Evolutionary conservation across 53 echinoderm and acorn worm species (phyloP).

Genomic region (Patiria pectinifera): DNA sequence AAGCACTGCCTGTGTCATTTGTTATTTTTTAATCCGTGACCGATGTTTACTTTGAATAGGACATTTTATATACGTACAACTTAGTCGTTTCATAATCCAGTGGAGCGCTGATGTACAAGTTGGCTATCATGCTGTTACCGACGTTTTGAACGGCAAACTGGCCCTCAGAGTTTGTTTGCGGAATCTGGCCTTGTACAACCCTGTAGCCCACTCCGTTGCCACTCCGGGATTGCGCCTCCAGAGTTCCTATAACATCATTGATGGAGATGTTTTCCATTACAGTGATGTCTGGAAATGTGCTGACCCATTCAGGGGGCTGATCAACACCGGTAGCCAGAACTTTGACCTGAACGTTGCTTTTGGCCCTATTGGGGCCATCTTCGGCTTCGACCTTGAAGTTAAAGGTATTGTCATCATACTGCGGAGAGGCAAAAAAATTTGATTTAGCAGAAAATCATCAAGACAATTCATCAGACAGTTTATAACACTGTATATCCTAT

Average conservation of each 20-base stretch:
- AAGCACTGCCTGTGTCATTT: too few relatives aligned
- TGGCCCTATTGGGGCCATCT: not conserved
- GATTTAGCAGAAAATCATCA: not conserved
- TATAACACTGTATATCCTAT: too few relatives aligned
- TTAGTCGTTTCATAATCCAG: conserved; percentile 86
- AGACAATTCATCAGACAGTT: not conserved
- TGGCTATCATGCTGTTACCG: not conserved
- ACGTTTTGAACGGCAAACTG: conserved; percentile 64
- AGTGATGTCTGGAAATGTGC: not conserved
- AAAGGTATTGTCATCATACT: not conserved
- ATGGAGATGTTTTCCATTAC: conserved; percentile 61
- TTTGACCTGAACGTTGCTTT: not conserved
- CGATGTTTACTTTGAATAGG: too few relatives aligned
- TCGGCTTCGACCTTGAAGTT: not conserved
- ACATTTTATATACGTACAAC: not conserved
- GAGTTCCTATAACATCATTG: not conserved
- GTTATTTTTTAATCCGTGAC: too few relatives aligned
- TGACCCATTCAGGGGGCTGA: conserved; percentile 19
- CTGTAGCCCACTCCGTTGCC: conserved; percentile 56
- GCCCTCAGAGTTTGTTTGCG: conserved; percentile 79
- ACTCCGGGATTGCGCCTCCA: not conserved
- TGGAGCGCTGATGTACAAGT: conserved; percentile 40
- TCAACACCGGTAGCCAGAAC: not conserved
- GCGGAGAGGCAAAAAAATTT: not conserved
- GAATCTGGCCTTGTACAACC: conserved; percentile 75